Conservation (phyloP, 2,113 vertebrate genomes). For the Sapayoa aenigma region DNA sequence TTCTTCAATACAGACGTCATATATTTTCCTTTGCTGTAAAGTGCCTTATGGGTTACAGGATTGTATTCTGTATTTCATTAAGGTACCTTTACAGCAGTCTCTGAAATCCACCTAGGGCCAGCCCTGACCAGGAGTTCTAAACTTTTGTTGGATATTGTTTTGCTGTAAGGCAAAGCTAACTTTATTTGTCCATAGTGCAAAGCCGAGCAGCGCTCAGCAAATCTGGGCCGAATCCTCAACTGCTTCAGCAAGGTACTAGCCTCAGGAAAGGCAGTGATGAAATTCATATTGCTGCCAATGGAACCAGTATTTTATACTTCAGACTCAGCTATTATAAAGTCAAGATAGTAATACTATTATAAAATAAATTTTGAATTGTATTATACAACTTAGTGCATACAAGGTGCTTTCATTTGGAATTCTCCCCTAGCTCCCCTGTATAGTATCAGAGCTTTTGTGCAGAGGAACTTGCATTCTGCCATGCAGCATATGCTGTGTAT, state of each 20-base stretch:
- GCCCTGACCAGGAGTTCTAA: neutral
- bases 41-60: neutral
- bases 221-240: neutral
- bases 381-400: neutral
- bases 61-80: constrained; percentile 32
- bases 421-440: neutral
- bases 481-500: neutral
- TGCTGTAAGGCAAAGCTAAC: neutral
- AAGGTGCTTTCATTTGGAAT: neutral
- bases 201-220: neutral
- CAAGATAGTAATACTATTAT: neutral
- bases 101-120: neutral
- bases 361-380: neutral
- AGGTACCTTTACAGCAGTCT: neutral
- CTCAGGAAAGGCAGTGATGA: neutral
- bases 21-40: neutral
- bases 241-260: neutral
- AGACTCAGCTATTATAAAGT: neutral
- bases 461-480: neutral
- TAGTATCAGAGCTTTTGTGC: neutral
- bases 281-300: neutral
- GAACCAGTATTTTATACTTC: neutral
- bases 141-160: neutral
- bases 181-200: neutral
- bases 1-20: neutral